Base-by-base conservation (phyloP, 1,140 invertebrate species). In the Bombus superbus region DNA sequence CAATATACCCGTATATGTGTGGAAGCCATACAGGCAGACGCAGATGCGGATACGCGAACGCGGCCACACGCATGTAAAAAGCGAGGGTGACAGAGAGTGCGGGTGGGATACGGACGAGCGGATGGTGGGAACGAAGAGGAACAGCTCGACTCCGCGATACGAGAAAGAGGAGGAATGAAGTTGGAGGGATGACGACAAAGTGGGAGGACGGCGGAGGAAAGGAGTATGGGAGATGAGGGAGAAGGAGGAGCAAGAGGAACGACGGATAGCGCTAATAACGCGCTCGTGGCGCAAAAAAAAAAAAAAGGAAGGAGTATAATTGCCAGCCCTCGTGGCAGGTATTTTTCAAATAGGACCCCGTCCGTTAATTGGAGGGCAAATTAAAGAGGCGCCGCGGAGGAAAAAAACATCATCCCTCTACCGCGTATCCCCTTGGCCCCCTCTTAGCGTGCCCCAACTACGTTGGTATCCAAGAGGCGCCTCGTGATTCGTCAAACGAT, bases 231-330 rank as follows among this genome's bases (percentile, higher is more conserved):
- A 44, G 71, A 73, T 44, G 64, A 59, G 57, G 28, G 74, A 47
- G 68, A n/a, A 32, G 32, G 66, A 81, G 71, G 59, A 76, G 83
- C 77, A 75, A 81, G 84, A 88, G 79, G 86, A 71, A 90, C 88
- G 84, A 87, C 91, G 89, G 91, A 92, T 92, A 91, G 91, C 91
- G 92, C 90, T 92, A 92, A 92, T 92, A 92, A 92, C 91, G 92
- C 90, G 89, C 88, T 88, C 90, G 89, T 90, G 91, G 88, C 79
- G 88, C 84, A 89, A 86, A 91, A 66, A 66, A 88, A 91, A 90
- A 85, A 88, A 91, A 90, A 90, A 91, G 84, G 89, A 92, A 89
- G 89, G 90, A 86, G 85, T 92, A 92, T 92, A 92, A 92, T 92
- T 93, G 91, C 91, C 91, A 92, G 86, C 87, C 87, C 89, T 92